Base-by-base conservation (phyloP, 2,113 vertebrate species). In the Salminus brasiliensis region DNA sequence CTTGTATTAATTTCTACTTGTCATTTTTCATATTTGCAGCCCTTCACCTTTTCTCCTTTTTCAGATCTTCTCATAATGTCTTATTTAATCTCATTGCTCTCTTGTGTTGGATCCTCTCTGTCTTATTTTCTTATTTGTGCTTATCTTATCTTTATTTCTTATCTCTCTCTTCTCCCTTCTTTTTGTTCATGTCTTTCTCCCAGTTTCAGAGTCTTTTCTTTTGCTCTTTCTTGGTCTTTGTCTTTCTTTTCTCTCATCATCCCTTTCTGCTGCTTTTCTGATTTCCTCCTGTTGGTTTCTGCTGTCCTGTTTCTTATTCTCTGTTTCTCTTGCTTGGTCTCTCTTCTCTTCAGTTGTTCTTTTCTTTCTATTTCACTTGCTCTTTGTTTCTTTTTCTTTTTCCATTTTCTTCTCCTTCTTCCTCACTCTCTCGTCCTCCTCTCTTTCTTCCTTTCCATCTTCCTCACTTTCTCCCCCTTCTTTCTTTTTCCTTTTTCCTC, bases 401-500 rank as follows among this genome's bases (percentile, higher is more conserved):
- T 62, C 6, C 32, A 52, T 55, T 11, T 13, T 47, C 80, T 47
- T 32, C 21, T 71, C 83, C 67, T 76, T 74, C 53, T 86, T 83
- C 82, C 81, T 85, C 76, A 74, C 78, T 82, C 88, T 86, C 67
- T 63, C 9, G n/a, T n/a, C n/a, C n/a, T n/a, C 16, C 72, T 30
- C 12, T 6, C 47, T 83, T 53, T 41, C 23, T 70, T 82, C 66
- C 78, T 76, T 45, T 85, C 83, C 80, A 81, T 83, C 76, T 74
- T 77, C 81, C 87, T 85, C 66, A 53, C 49, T 74, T 27, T 47
- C 81, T n/a, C 45, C 39, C n/a, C 39, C 78, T 62, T 73, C 80
- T 52, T 16, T 15, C 57, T 18, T 49, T 47, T 75, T 63, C 41
- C 29, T 76, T 18, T 53, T 11, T 10, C 15, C 32, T 8, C 9